Percentiles rank a stretch among this genome's conserved stretches.
Conservation (phyloP, 2,797 vertebrate genomes). For the Spondyliosoma cantharus region DNA sequence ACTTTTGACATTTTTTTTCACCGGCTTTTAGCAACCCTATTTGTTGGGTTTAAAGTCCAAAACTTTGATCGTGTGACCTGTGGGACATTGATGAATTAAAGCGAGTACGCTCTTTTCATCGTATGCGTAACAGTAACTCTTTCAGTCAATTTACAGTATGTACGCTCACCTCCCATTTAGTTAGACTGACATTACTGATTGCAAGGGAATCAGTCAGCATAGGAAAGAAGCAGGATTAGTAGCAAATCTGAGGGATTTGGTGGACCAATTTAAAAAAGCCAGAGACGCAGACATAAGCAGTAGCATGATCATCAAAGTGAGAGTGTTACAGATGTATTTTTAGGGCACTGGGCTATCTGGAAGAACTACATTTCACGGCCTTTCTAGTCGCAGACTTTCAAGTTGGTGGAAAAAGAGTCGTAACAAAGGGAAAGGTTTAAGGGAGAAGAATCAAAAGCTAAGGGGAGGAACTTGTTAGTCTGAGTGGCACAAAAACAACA, state of each 20-base stretch:
- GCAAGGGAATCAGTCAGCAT: slow-evolving; percentile 2
- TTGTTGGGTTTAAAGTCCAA: not conserved
- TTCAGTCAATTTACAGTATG: not conserved
- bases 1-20: too few relatives aligned
- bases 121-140: not conserved
- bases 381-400: not conserved
- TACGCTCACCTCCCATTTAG: not conserved
- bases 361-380: not conserved
- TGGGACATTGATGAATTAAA: not conserved
- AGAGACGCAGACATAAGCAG: not conserved
- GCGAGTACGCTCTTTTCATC: not conserved
- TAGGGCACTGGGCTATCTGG: not conserved
- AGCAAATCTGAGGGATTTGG: slow-evolving; percentile 8
- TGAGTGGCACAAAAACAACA: not conserved
- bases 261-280: slow-evolving; percentile 5
- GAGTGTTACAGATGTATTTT: not conserved
- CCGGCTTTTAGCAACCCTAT: too few relatives aligned
- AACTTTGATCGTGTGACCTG: not conserved
- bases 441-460: not conserved
- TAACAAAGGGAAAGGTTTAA: slow-evolving; percentile 6
- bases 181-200: slow-evolving; percentile 12
- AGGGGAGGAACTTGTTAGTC: not conserved
- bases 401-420: not conserved
- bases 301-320: not conserved
- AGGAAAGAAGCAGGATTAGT: slow-evolving; percentile 2